Base-by-base conservation (phyloP, 1,140 invertebrate species). In the Drosophila lacertosa region DNA sequence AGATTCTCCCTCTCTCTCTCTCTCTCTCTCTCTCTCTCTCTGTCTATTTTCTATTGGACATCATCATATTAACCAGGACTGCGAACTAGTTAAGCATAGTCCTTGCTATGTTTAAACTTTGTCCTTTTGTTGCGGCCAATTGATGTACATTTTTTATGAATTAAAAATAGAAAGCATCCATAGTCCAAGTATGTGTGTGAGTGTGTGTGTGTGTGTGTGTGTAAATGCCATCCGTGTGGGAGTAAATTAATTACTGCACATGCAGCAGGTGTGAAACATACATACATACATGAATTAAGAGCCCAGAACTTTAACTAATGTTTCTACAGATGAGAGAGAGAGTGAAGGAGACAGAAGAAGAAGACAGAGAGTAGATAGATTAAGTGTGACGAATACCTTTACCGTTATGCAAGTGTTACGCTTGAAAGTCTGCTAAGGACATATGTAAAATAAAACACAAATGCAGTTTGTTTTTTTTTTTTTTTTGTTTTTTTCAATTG, bases 361-460 rank as follows among this genome's bases (percentile, higher is more conserved):
- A 33, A 62, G 4, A 15, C 15, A 26, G 15, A 40, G 32, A 18
- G 40, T 33, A 35, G 13, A 6, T 7, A 58, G 20, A 29, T 16
- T 3, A 29, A 20, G 32, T 40, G 45, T 51, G 26, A 50, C 69
- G 33, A 70, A 64, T 24, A 68, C 68, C 67, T 66, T 65, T 10
- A 84, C 63, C 48, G 13, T 50, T 74, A 42, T 40, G 54, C 47
- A 45, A 59, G 24, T 59, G 74, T 68, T 62, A 83, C 81, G 80
- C 81, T 86, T 86, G 81, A 86, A 86, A 86, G 81, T 68, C 50
- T 54, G 57, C 70, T 70, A 54, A 11, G 26, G 11, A 51, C 60
- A 15, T 16, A n/a, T 54, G n/a, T 39, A 16, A 76, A 84, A 78
- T 82, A 75, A 76, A 72, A 83, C 75, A 76, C 75, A 79, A 70